Evolutionary conservation across 2,113 vertebrate species (phyloP), one percentile per base, ranked within the genome.

Genomic region (Forbesichthys papilliferus): DNA sequence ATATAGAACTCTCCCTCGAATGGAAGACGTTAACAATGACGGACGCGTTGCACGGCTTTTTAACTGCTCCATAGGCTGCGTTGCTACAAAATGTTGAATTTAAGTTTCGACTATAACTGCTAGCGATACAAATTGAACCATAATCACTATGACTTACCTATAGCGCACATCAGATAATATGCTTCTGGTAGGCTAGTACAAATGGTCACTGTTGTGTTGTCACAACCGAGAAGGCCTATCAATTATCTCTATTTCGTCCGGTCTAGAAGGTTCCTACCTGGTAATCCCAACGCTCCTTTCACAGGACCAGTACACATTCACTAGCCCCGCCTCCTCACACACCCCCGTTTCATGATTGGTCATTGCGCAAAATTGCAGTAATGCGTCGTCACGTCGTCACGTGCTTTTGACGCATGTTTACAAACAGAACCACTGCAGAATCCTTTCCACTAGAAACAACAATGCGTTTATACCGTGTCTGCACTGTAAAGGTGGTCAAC

Each of bases 361-460:
- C 76, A 59, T 0, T 1, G 20, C 18, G 7, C 16, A 1, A 8
- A 76, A 58, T 67, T 59, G 68, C 73, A 58, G 20, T 53, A 5
- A 55, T 18, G 57, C 80, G 87, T 88, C 84, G 75, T 16, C 9
- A 2, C 6, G 14, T 74, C 53, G 53, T 92, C 91, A 93, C 91
- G 78, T 92, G 93, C 69, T 85, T 68, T 68, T 88, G 91, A 93
- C 93, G 91, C 90, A 87, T 89, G 90, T 93, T 94, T 91, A 93
- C 90, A 92, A 91, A 91, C 89, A 86, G 82, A 79, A 69, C 5
- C 16, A 20, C n/a, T 42, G 20, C 64, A 77, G 61, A 46, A 56
- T 58, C 59, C 11, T n/a, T 53, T 13, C 52, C 13, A 53, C 12
- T 13, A 53, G 52, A 8, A 14, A 14, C 18, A 33, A 7, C 9